Evolutionary conservation across 1,140 invertebrate genomes (phyloP), one percentile per base, ranked within the genome.

Genomic region (Drosophila lini): DNA sequence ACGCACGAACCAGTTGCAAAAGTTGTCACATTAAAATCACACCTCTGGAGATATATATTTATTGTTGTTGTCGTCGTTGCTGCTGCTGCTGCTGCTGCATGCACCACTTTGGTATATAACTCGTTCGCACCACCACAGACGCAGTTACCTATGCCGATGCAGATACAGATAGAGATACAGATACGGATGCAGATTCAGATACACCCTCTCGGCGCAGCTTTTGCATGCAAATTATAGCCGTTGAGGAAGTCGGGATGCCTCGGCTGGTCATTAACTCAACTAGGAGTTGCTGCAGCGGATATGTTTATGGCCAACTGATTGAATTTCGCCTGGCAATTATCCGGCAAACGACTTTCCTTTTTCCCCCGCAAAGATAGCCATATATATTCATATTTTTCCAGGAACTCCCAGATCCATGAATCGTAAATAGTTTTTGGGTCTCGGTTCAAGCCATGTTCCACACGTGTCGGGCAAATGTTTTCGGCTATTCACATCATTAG

Each of bases 21-120:
- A 88, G 80, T 88, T 89, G 83, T 88, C 84, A 88, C 83, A 88
- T 88, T 88, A 88, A 88, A 88, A 88, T 88, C 84, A 88, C 84
- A 88, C 84, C 84, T 88, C 80, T 84, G 48, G 69, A 78, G 73
- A 74, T 89, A 89, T 89, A 80, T 80, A 89, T 89, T 88, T 88
- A 78, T 89, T 88, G 84, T 89, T 83, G 76, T 77, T 86, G 76
- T 62, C 38, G 52, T 40, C 47, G n/a, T n/a, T n/a, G 62, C n/a
- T 64, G 42, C 42, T 74, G 59, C 38, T 81, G 64, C 60, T 81
- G 64, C 56, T 55, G 62, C 60, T 78, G 61, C 64, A 55, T 81
- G 79, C 70, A 82, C 79, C 74, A 88, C 71, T 70, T 82, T 68
- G 65, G 73, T 60, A 79, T 80, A 85, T 81, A 84, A 84, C 76